Conservation (phyloP, 2,797 vertebrate genomes). For the Phaenicophaeus curvirostris region DNA sequence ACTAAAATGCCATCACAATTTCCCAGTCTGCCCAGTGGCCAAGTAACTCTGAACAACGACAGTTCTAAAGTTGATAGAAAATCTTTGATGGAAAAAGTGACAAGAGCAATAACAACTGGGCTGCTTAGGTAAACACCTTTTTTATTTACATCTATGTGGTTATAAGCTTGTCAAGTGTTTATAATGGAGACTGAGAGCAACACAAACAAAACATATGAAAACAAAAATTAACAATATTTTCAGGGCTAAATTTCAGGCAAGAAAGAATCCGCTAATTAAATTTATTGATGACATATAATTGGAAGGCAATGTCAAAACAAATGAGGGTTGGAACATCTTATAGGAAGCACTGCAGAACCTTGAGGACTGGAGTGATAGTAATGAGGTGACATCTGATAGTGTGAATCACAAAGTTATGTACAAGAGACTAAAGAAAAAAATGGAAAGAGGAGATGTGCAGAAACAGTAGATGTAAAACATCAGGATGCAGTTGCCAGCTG, state of each 20-base stretch:
- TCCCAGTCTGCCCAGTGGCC: background rate
- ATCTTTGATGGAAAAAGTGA: background rate
- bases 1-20: background rate
- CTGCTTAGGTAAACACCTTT: background rate
- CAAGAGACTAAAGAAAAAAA: background rate
- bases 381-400: background rate
- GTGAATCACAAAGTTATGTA: background rate
- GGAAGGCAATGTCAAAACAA: background rate
- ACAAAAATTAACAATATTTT: background rate
- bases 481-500: background rate
- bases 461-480: background rate
- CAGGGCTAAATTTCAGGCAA: background rate
- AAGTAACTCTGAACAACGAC: background rate
- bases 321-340: background rate
- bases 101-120: background rate
- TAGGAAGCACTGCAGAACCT: background rate
- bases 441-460: background rate
- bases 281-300: background rate
- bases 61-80: background rate
- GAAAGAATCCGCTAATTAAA: background rate
- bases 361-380: background rate
- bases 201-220: background rate
- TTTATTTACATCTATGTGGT: background rate
- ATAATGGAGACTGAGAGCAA: background rate
- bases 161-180: background rate